Base-by-base conservation (phyloP, 2,113 vertebrate species). In the Nycticryphes semicollaris region DNA sequence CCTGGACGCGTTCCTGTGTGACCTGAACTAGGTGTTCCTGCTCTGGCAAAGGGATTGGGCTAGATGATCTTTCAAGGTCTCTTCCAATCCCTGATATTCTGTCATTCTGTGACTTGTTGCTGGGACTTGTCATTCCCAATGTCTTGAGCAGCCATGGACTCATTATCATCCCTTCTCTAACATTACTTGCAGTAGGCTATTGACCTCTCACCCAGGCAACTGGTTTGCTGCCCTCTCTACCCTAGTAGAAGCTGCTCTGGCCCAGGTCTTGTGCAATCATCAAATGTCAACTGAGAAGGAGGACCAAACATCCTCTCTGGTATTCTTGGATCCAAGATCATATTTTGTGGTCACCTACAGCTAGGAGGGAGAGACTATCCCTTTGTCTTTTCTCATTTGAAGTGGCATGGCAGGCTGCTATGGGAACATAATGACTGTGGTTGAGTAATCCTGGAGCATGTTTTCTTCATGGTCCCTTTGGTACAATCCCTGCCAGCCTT, bases 221-320 rank as follows among this genome's bases (percentile, higher is more conserved):
- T 48, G 19, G 19, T 67, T 59, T 76, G 9, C 30, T 67, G 43
- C 7, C 12, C 23, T 57, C 14, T 48, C n/a, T 48, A 57, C 7
- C 7, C 9, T 23, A n/a, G 18, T 15, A 35, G 31, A 10, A 73
- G 20, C 1, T 57, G 27, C 21, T 47, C 53, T 48, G 17, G 10
- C 23, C n/a, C 14, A 21, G 17, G 30, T 59, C 35, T 41, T 54
- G 33, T 75, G n/a, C 70, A 28, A 48, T 14, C 28, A 8, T n/a
- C 83, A 75, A n/a, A 66, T 28, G 23, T 19, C 51, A 33, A 28
- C 7, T 0, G 2, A 39, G 60, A 41, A 30, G 20, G 8, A 56
- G n/a, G 35, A 33, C 13, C 30, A 41, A 72, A 66, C 2, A 60
- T 3, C 23, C n/a, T 41, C 3, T 0, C 12, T 57, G n/a, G 2